A percentile compares a stretch with the other conserved stretches of the same genome.
These are phyloP conservation scores for Patiria pectinifera DNA, from an alignment of 53 echinoderm and acorn worm genomes.

Conservation along the genomic window DNA sequence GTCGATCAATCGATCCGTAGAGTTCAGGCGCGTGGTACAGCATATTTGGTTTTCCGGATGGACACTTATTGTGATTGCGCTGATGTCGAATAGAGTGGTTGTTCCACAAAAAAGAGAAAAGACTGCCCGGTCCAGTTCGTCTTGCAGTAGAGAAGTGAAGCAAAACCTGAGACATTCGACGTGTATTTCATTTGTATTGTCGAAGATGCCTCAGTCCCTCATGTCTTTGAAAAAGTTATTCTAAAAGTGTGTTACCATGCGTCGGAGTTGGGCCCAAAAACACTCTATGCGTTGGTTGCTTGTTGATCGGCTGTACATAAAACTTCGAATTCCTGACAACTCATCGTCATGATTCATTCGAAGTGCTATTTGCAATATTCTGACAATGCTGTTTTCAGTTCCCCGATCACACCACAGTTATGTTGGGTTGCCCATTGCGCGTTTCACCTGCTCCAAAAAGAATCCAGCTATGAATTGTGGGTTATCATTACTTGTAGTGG, in stretches of 20 bases:
- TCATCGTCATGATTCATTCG: slow-evolving; percentile 71
- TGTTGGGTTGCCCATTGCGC: slow-evolving; percentile 56
- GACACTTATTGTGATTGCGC: slow-evolving; percentile 44
- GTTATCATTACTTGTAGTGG: slow-evolving; percentile 75
- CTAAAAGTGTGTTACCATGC: slow-evolving; percentile 61
- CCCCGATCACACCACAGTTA: slow-evolving; percentile 75
- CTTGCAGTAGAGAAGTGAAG: slow-evolving; percentile 59
- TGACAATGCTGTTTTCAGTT: slow-evolving; percentile 74
- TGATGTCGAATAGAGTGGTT: slow-evolving; percentile 69
- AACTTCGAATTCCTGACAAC: slow-evolving; percentile 63
- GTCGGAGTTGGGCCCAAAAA: slow-evolving; percentile 71
- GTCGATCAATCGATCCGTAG: slow-evolving; percentile 26
- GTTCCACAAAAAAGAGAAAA: slow-evolving; percentile 70
- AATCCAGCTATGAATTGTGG: slow-evolving; percentile 51
- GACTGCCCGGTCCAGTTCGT: slow-evolving; percentile 42
- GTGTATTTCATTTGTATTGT: slow-evolving; percentile 59
- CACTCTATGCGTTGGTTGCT: slow-evolving; percentile 75
- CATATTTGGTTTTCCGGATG: slow-evolving; percentile 62
- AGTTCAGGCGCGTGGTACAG: slow-evolving; percentile 63
- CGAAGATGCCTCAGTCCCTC: slow-evolving; percentile 64
- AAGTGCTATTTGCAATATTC: slow-evolving; percentile 61
- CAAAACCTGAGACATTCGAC: slow-evolving; percentile 64
- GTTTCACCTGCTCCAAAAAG: slow-evolving; percentile 36
- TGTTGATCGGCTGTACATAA: slow-evolving; percentile 70
- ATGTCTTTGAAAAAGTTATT: slow-evolving; percentile 73